These are phyloP conservation scores for Smittia sp. DNA, from an alignment of 2,888 invertebrate genomes.

Conservation along the genomic window DNA sequence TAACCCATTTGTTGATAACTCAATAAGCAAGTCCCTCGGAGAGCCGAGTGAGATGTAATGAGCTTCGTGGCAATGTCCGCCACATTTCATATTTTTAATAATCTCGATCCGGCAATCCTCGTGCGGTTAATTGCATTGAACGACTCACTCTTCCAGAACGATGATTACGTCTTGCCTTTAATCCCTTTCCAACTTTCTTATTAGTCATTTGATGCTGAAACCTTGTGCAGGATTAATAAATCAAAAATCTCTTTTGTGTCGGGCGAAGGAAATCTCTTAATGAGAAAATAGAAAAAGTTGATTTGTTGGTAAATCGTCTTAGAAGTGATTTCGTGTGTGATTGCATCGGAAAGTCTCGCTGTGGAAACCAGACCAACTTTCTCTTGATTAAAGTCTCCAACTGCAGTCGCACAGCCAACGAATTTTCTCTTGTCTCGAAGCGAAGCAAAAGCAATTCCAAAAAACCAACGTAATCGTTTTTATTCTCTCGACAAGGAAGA, in stretches of 20 bases:
- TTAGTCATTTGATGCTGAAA: slow-evolving; percentile 28
- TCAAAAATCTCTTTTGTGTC: slow-evolving; percentile 13
- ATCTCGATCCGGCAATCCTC: not conserved
- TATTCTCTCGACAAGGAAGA: slow-evolving; percentile 6
- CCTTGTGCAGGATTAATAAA: slow-evolving; percentile 24
- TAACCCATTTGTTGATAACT: slow-evolving; percentile 9
- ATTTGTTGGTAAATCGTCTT: slow-evolving; percentile 31
- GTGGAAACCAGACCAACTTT: not conserved
- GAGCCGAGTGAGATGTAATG: not conserved
- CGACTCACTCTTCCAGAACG: not conserved
- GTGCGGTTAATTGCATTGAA: slow-evolving; percentile 8
- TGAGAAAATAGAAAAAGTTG: slow-evolving; percentile 35
- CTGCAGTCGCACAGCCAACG: not conserved
- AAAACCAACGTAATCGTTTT: slow-evolving; percentile 25
- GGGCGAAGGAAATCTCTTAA: slow-evolving; percentile 26
- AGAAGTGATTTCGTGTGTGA: slow-evolving; percentile 26
- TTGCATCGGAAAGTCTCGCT: not conserved
- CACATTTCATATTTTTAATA: slow-evolving; percentile 5
- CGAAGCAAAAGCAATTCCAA: slow-evolving; percentile 14
- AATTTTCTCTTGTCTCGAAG: not conserved
- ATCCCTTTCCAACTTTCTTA: slow-evolving; percentile 22
- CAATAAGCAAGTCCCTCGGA: not conserved
- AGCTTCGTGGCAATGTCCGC: not conserved
- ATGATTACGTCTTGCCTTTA: slow-evolving; percentile 9
- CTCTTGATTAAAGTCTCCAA: not conserved